Percentiles rank a stretch among this genome's conserved stretches.
These are phyloP conservation scores for Cassiopea andromeda DNA, from an alignment of 30 jellyfish, hydroid and myxozoan species.

Conservation along the genomic window DNA sequence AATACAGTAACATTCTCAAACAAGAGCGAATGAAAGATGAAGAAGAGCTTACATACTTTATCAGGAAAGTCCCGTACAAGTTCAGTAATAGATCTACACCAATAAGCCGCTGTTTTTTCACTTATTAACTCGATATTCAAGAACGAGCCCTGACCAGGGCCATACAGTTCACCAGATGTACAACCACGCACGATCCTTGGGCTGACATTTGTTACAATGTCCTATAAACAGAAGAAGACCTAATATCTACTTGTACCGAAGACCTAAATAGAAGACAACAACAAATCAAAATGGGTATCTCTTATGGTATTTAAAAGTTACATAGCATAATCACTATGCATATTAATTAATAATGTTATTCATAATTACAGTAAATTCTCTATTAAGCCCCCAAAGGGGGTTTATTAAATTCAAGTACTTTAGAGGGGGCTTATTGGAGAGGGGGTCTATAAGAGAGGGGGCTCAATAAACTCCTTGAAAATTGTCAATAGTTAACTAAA, in stretches of 20 bases:
- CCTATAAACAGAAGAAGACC: conserved; percentile 43
- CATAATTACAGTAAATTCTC: too few species aligned
- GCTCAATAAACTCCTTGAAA: too few species aligned
- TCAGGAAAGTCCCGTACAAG: conserved; percentile 88
- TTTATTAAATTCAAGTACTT: too few species aligned
- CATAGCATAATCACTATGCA: not conserved
- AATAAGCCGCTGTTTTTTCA: conserved; percentile 88
- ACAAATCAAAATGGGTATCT: not conserved
- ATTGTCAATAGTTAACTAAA: too few species aligned
- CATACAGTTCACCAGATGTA: conserved; percentile 89
- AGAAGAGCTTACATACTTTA: conserved; percentile 27
- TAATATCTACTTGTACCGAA: too few species aligned
- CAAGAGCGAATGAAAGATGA: too few species aligned
- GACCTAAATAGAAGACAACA: not conserved
- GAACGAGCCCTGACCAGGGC: conserved; percentile 97
- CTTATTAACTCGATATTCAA: conserved; percentile 88
- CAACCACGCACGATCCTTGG: conserved; percentile 97
- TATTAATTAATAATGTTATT: too few species aligned
- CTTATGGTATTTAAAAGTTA: not conserved
- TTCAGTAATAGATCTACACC: conserved; percentile 86
- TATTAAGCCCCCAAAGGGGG: too few species aligned
- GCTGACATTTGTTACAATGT: conserved; percentile 80
- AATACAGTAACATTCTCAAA: too few species aligned
- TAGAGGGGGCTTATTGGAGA: too few species aligned
- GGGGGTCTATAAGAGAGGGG: too few species aligned